Conservation (phyloP, 2,113 vertebrate genomes). For the Collichthys lucidus region DNA sequence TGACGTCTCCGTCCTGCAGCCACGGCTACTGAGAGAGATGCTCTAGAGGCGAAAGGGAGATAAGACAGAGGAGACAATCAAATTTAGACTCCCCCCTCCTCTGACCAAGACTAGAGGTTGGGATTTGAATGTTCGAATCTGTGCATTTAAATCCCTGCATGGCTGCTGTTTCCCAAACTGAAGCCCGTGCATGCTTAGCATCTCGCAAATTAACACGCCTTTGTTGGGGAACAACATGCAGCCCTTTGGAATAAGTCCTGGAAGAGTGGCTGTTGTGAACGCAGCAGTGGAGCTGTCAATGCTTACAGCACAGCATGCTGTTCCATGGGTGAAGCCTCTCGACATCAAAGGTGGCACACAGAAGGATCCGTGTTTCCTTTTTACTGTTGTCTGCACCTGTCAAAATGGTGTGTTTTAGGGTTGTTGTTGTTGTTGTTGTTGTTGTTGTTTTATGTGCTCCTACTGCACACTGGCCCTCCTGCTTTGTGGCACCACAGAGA, state of each 20-base stretch:
- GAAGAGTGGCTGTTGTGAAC: constrained; percentile 45
- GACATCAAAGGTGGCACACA: constrained; percentile 65
- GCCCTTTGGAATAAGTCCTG: constrained; percentile 33
- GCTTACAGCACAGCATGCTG: constrained; percentile 55
- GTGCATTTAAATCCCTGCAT: constrained; percentile 44
- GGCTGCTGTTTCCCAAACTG: constrained; percentile 39
- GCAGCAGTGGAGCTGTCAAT: constrained; percentile 57
- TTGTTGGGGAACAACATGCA: constrained; percentile 41
- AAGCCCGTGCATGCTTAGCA: constrained; percentile 26
- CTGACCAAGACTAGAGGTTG: constrained; percentile 58
- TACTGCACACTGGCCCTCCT: constrained; percentile 7
- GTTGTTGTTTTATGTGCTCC: constrained; percentile 41
- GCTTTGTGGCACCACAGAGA: constrained; percentile 72
- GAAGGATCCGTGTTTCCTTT: constrained; percentile 62
- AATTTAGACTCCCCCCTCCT: constrained; percentile 60
- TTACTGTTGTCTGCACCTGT: constrained; percentile 67
- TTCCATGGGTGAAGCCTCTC: constrained; percentile 60
- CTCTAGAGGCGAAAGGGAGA: constrained; percentile 57
- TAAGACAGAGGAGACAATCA: constrained; percentile 72
- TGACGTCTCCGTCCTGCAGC: constrained; percentile 53
- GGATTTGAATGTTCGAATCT: constrained; percentile 65
- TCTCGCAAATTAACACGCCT: constrained; percentile 49
- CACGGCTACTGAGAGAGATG: constrained; percentile 50
- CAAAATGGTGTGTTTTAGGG: constrained; percentile 49
- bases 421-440: constrained; percentile 5